These are phyloP conservation scores for Allacma fusca DNA, from an alignment of 2,888 invertebrate species.

Conservation along the genomic window DNA sequence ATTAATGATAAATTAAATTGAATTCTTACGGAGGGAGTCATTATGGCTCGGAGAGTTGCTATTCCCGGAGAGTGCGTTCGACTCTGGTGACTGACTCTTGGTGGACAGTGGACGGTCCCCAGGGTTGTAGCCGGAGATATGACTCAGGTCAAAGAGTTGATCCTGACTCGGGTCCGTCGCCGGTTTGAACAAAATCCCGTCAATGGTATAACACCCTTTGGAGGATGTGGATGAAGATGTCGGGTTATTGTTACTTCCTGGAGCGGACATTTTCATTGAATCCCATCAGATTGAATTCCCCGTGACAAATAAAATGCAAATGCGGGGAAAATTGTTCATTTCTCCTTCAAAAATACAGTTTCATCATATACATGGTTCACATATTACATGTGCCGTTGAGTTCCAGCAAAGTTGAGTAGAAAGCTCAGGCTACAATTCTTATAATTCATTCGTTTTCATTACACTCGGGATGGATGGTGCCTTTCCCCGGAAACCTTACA, in stretches of 20 bases:
- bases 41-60: background rate
- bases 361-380: background rate
- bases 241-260: background rate
- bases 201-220: constrained; percentile 41
- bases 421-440: background rate
- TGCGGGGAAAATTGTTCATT: constrained; percentile 1
- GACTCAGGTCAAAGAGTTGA: constrained; percentile 26
- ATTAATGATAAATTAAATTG: constrained; percentile 35
- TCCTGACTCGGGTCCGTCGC: background rate
- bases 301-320: constrained; percentile 12
- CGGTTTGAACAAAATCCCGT: constrained; percentile 33
- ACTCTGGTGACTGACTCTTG: background rate
- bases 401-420: no score
- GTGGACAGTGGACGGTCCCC: background rate
- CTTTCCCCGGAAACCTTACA: constrained; percentile 9
- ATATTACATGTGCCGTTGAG: background rate
- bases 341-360: background rate
- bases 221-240: background rate
- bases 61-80: background rate
- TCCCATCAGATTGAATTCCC: constrained; percentile 14
- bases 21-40: constrained; percentile 16
- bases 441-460: background rate
- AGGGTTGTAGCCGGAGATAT: background rate
- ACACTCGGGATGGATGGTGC: background rate
- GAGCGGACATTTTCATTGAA: constrained; percentile 11